phyloP scores from a whole-genome alignment of 2,113 vertebrate species.

The Oplegnathus fasciatus region DNA sequence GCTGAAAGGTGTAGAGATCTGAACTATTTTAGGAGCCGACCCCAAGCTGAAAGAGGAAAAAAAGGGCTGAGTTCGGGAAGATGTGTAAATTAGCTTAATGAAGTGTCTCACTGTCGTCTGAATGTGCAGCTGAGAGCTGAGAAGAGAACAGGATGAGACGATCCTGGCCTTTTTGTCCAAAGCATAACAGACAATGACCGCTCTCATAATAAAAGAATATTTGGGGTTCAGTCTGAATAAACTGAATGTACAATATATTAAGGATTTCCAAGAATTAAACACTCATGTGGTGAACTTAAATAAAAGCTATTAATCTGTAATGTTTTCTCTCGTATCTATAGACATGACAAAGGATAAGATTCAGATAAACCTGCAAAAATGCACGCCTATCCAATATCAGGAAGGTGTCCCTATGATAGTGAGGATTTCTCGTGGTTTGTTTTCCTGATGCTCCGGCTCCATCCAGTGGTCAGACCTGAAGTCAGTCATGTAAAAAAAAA shows the following conservation, averaged over 20 bases:
- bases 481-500: background rate
- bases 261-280: too few species aligned
- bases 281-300: background rate
- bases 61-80: background rate
- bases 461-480: constrained; percentile 45
- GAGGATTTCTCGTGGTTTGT: background rate
- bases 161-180: constrained; percentile 22
- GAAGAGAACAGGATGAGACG: background rate
- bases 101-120: constrained; percentile 2
- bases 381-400: too few species aligned
- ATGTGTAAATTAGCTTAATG: constrained; percentile 49
- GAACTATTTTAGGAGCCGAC: background rate
- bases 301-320: background rate
- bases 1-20: background rate
- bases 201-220: background rate
- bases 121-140: constrained; percentile 38
- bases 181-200: constrained; percentile 16
- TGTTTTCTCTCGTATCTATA: background rate
- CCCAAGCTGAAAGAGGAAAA: background rate
- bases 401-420: too few species aligned
- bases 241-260: background rate
- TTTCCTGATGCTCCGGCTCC: constrained; percentile 31
- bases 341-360: background rate
- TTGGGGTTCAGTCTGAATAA: background rate
- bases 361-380: background rate